phyloP scores from a whole-genome alignment of 2,113 vertebrate species.

The Origma solitaria region DNA sequence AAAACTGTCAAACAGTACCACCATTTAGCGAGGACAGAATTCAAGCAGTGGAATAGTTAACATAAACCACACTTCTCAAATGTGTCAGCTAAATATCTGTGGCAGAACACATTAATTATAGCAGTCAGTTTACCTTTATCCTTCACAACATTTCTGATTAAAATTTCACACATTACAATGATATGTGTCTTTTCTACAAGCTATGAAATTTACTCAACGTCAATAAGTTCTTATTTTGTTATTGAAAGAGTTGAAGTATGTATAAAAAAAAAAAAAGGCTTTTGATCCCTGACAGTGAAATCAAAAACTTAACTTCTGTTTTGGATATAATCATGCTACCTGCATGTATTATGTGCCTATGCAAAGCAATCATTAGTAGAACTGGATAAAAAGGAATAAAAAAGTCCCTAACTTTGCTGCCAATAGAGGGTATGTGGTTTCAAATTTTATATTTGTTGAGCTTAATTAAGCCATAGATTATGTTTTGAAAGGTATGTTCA shows the following conservation, averaged over 20 bases:
- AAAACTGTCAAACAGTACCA: background rate
- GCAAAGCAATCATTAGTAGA: conserved; percentile 84
- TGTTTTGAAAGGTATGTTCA: conserved; percentile 94
- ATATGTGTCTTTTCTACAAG: conserved; percentile 89
- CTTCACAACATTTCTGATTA: conserved; percentile 97
- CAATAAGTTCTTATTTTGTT: conserved; percentile 82
- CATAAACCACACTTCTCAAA: conserved; percentile 81
- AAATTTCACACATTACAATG: conserved; percentile 98
- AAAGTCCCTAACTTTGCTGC: conserved; percentile 85
- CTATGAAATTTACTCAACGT: conserved; percentile 88
- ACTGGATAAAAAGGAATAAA: conserved; percentile 76
- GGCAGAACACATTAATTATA: conserved; percentile 97
- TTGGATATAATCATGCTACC: conserved; percentile 81
- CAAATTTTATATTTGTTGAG: conserved; percentile 95
- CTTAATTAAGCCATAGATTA: conserved; percentile 99
- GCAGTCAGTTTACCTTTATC: conserved; percentile 91
- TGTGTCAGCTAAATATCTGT: conserved; percentile 89
- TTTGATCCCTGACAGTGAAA: conserved; percentile 79
- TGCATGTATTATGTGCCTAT: conserved; percentile 75
- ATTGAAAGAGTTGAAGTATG: conserved; percentile 76
- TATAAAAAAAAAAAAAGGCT: conserved; percentile 68
- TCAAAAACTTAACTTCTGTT: conserved; percentile 82
- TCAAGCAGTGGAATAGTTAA: conserved; percentile 80
- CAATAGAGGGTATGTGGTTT: conserved; percentile 81
- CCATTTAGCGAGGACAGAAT: conserved; percentile 51